Conservation (phyloP, 2,797 vertebrate genomes). For the Enteromius afrohamiltoni region DNA sequence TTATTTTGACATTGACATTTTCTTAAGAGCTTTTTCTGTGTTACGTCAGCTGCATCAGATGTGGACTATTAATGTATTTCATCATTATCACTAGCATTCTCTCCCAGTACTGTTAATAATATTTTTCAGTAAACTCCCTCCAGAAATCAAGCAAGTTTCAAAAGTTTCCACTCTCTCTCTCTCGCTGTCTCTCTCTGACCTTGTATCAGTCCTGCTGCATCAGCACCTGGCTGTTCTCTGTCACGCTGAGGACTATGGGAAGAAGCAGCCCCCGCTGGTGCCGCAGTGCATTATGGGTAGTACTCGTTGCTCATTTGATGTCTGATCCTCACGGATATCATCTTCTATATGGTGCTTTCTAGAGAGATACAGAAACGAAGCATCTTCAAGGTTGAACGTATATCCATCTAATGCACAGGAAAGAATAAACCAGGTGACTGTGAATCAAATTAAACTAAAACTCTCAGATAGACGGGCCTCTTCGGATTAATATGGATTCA, state of each 20-base stretch:
- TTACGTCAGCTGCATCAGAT: not conserved
- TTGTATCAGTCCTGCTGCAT: conserved; percentile 1
- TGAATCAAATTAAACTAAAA: not conserved
- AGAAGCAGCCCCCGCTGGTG: conserved; percentile 2
- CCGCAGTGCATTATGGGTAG: conserved; percentile 4
- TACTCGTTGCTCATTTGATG: not conserved
- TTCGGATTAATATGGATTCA: not conserved
- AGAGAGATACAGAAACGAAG: not conserved
- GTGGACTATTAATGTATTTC: not conserved
- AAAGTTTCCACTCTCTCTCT: not conserved
- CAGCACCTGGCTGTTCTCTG: conserved; percentile 25
- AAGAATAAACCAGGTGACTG: not conserved
- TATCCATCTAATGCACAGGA: not conserved
- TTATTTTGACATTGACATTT: not conserved
- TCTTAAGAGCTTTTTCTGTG: not conserved
- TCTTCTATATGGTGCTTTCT: not conserved
- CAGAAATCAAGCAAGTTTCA: not conserved
- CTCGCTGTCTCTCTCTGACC: not conserved
- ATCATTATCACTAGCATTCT: not conserved
- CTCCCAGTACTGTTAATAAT: not conserved
- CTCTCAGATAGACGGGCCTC: conserved; percentile 34
- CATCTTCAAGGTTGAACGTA: not conserved
- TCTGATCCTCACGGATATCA: conserved; percentile 1
- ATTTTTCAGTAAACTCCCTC: not conserved
- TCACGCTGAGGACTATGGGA: not conserved